Conservation (phyloP, 2,113 vertebrate species). For the Lasiurus borealis region DNA sequence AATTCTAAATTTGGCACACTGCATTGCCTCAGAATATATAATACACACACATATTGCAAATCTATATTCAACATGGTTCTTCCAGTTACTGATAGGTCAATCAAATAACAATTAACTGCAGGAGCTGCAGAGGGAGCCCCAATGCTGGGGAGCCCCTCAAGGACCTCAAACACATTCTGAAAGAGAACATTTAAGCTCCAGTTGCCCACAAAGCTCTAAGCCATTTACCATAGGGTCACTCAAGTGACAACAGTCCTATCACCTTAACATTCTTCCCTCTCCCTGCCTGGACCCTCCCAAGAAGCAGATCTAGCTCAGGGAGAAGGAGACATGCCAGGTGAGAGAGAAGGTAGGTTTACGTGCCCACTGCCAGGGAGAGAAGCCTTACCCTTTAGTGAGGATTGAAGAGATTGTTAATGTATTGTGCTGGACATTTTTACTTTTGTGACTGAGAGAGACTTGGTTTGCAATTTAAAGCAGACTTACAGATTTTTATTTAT, state of each 20-base stretch:
- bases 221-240: not conserved
- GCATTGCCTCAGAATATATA: not conserved
- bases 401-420: not conserved
- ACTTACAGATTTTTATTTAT: conserved; percentile 12
- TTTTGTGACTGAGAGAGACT: not conserved
- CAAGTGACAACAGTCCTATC: not conserved
- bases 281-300: not conserved
- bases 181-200: not conserved
- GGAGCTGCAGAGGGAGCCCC: not conserved
- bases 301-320: not conserved
- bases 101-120: not conserved
- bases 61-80: not conserved
- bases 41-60: not conserved
- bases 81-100: not conserved
- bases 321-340: not conserved
- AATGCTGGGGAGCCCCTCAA: not conserved
- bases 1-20: conserved; percentile 22
- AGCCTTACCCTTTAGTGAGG: not conserved
- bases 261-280: not conserved
- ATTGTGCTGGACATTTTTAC: not conserved
- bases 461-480: conserved; percentile 11
- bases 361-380: not conserved
- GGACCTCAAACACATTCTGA: not conserved
- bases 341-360: not conserved
- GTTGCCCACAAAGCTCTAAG: not conserved